Evolutionary conservation across 2,113 vertebrate genomes (phyloP).

Genomic region (Falco punctatus): DNA sequence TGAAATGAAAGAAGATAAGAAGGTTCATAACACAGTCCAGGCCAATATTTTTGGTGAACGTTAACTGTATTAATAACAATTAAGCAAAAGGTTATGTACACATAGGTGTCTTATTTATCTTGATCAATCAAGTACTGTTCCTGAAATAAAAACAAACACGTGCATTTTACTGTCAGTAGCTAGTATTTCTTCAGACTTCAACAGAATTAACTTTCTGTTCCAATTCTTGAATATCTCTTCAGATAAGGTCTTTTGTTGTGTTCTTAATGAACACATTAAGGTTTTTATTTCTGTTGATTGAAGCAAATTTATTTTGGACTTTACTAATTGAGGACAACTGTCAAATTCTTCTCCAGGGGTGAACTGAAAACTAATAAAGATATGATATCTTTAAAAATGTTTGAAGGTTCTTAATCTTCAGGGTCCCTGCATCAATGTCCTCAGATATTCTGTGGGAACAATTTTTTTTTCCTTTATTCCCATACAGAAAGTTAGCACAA

Average conservation of each 20-base stretch:
- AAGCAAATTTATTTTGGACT: slow-evolving; percentile 24
- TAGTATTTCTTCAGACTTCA: background rate
- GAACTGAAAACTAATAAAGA: background rate
- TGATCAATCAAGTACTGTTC: background rate
- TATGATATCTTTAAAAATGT: background rate
- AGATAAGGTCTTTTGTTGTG: background rate
- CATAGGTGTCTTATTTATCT: background rate
- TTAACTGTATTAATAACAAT: background rate
- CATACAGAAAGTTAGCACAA: background rate
- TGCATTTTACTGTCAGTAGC: background rate
- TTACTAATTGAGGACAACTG: background rate
- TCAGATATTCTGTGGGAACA: background rate
- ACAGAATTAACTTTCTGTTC: background rate
- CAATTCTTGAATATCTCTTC: background rate
- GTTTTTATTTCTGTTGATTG: background rate
- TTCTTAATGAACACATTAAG: background rate
- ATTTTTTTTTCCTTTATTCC: background rate
- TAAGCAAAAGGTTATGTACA: background rate
- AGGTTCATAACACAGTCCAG: background rate
- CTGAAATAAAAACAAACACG: accelerated
- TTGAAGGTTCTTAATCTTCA: background rate
- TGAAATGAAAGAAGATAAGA: background rate
- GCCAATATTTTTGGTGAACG: background rate
- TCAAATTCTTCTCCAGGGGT: background rate
- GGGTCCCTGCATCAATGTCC: background rate